phyloP scores from a whole-genome alignment of 1,140 invertebrate species.

The Ips typographus region DNA sequence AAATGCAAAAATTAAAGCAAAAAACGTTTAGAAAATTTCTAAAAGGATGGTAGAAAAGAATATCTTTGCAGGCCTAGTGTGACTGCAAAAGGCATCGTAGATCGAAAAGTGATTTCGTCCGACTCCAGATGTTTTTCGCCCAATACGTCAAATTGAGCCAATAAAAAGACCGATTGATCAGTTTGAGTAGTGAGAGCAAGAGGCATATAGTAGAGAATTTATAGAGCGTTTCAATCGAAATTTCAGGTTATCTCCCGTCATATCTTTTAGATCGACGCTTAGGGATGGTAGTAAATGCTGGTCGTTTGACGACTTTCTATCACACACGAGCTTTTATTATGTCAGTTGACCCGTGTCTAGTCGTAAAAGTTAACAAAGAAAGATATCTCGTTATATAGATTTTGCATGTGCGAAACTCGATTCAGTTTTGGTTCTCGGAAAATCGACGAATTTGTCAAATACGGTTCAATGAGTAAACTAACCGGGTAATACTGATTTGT shows the following conservation, averaged over 20 bases:
- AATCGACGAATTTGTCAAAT: slow-evolving; percentile 5
- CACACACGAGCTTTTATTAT: neutral
- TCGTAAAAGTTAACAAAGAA: neutral
- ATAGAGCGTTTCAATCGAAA: neutral
- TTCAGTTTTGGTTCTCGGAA: neutral
- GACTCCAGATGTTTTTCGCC: slow-evolving; percentile 1
- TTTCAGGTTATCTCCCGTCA: neutral
- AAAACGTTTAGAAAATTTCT: no score
- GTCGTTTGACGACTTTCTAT: neutral
- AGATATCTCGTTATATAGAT: neutral
- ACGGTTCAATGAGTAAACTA: slow-evolving; percentile 12
- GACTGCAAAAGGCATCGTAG: no score
- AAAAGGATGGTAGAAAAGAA: no score
- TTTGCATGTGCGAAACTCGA: no score
- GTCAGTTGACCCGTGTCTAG: neutral
- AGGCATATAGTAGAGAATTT: neutral
- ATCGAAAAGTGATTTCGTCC: neutral
- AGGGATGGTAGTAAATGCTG: neutral
- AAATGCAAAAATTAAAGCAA: no score
- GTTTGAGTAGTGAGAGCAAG: neutral
- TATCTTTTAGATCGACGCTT: neutral
- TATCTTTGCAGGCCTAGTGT: no score
- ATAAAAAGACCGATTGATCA: neutral
- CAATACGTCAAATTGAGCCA: slow-evolving; percentile 1
- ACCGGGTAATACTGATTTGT: slow-evolving; percentile 9